Evolutionary conservation across 2,888 invertebrate genomes (phyloP), one percentile per base, ranked within the genome.

Genomic region (Tenthredo distinguenda): DNA sequence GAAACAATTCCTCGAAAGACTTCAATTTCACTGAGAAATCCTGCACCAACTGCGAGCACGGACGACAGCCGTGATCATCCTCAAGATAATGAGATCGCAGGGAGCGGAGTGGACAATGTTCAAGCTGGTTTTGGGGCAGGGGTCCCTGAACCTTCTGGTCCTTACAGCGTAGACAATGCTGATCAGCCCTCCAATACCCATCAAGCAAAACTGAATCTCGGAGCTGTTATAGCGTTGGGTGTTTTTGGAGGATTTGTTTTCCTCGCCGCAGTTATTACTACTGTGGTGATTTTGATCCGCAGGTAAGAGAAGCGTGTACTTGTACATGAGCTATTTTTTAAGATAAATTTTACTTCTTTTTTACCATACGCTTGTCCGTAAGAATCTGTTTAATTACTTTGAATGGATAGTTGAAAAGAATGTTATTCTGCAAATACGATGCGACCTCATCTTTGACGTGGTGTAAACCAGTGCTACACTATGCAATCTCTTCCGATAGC

Each of bases 241-340:
- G 97, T 98, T 10, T 98, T 98, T 92, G 98, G 98, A n/a, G 98
- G 97, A 10, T 97, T 98, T 90, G 97, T 98, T 9, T 97, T 98
- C 93, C 95, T 98, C 79, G 97, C 98, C 12, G 98, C 98, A 40
- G 96, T 98, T 87, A 96, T 98, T 88, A 98, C 98, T 1, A 98
- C 98, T 6, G 96, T 98, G 88, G 97, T 98, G 86, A 97, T 98
- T 86, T 95, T 98, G 88, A 96, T 98, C 84, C 95, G 97, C 94
- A 98, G 98, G 98, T 98, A 94, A 95, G 94, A 86, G 86, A 82
- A 9, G 34, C 47, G 47, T 47, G 12, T 47, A 43, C 21, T 10
- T 62, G 6, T 12, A 55, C 37, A 37, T 50, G 1, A 91, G 86
- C 86, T 85, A 83, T 85, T 86, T 65, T 85, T 84, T 85, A 68